These are phyloP conservation scores for Sebastolobus altivelis DNA, from an alignment of 2,797 vertebrate species.

Conservation along the genomic window DNA sequence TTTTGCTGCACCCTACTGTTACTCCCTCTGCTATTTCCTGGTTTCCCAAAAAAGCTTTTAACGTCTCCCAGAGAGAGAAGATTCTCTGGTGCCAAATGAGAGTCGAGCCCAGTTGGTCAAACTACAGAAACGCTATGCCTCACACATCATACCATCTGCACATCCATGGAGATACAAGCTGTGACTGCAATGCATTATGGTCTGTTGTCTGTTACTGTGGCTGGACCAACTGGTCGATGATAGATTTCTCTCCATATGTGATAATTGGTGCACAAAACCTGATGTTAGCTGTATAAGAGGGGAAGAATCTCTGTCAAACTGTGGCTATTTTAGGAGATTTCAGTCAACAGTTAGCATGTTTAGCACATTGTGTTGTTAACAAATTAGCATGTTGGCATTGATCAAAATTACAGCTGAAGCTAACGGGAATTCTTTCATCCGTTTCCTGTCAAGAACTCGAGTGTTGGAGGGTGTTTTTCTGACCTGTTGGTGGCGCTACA, in stretches of 20 bases:
- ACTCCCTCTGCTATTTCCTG: neutral
- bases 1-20: neutral
- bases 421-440: rapidly evolving
- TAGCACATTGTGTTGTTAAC: neutral
- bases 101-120: conserved; percentile 25
- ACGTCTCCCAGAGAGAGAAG: conserved; percentile 5
- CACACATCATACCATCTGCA: neutral
- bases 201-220: neutral
- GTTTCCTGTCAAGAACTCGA: neutral
- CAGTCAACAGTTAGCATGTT: neutral
- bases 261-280: neutral
- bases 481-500: neutral
- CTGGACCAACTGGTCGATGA: neutral
- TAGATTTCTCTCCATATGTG: neutral
- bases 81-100: neutral
- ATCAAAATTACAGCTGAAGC: neutral
- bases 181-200: neutral
- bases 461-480: neutral
- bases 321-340: neutral
- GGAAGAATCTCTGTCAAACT: neutral
- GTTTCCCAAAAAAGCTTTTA: conserved; percentile 31
- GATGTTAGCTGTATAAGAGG: neutral
- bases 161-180: neutral
- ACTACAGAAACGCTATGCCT: neutral
- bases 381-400: neutral